Conservation (phyloP, 2,113 vertebrate species). For the Neomonachus schauinslandi region DNA sequence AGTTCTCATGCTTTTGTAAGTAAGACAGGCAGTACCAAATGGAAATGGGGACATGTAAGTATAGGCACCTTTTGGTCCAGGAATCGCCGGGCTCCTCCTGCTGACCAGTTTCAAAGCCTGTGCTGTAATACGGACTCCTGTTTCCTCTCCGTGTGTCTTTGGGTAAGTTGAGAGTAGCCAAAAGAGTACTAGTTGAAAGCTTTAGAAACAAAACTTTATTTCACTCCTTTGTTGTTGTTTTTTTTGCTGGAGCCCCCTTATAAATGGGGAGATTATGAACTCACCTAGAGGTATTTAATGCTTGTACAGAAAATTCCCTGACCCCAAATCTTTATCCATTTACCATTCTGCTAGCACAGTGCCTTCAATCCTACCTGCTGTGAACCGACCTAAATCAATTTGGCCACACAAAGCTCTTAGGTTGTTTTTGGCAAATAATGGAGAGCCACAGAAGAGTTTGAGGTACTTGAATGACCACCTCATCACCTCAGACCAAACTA, state of each 20-base stretch:
- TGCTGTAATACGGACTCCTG: neutral
- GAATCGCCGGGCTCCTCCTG: neutral
- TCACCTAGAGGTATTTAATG: neutral
- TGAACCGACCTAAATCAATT: neutral
- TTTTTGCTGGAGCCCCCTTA: neutral
- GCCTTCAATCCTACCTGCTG: neutral
- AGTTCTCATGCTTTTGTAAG: neutral
- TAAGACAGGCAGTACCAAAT: neutral
- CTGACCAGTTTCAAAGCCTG: neutral
- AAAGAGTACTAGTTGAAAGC: slow-evolving; percentile 29
- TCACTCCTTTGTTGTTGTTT: neutral
- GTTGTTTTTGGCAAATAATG: slow-evolving; percentile 9
- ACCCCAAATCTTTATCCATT: slow-evolving; percentile 43
- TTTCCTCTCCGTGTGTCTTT: slow-evolving; percentile 42
- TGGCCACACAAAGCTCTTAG: neutral
- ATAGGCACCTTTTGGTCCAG: neutral
- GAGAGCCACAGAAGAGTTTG: neutral
- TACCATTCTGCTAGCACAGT: neutral
- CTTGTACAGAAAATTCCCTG: neutral
- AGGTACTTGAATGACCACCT: neutral
- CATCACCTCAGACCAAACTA: neutral
- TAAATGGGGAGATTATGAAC: neutral
- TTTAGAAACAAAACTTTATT: neutral
- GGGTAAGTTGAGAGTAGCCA: slow-evolving; percentile 1
- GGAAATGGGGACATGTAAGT: neutral